These are phyloP conservation scores for Tragulus kanchil DNA, from an alignment of 2,113 vertebrate species.

Conservation along the genomic window DNA sequence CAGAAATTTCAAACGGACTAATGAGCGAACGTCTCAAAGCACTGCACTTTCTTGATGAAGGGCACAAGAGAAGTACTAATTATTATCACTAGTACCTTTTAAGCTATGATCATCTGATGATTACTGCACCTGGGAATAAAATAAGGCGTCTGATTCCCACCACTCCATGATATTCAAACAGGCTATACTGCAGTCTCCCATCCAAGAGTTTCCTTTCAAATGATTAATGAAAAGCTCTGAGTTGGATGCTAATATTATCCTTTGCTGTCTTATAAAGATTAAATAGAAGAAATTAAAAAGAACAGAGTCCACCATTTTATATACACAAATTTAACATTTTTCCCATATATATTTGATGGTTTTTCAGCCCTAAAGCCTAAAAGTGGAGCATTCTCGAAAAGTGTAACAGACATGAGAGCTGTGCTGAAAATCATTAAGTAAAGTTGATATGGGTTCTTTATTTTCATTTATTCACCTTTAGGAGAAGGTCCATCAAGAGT, in stretches of 20 bases:
- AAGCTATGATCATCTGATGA: constrained; percentile 61
- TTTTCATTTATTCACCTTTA: constrained; percentile 9
- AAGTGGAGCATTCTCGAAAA: constrained; percentile 26
- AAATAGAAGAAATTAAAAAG: constrained; percentile 29
- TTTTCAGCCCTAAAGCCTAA: constrained; percentile 36
- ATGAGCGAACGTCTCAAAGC: constrained; percentile 58
- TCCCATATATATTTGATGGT: constrained; percentile 43
- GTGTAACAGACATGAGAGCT: not conserved
- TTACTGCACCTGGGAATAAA: constrained; percentile 59
- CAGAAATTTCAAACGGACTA: constrained; percentile 59
- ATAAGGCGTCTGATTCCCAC: constrained; percentile 1
- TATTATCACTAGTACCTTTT: constrained; percentile 54
- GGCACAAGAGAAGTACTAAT: constrained; percentile 66
- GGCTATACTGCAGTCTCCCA: not conserved
- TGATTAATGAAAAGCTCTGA: constrained; percentile 39
- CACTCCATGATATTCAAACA: constrained; percentile 33
- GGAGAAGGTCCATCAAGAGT: not conserved
- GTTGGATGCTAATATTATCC: not conserved
- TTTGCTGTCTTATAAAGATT: not conserved
- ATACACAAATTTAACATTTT: not conserved
- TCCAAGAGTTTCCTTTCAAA: constrained; percentile 4
- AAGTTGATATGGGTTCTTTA: not conserved
- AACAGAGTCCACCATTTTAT: constrained; percentile 24
- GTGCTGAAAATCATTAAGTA: constrained; percentile 46
- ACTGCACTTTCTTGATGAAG: constrained; percentile 67